Percentiles rank a stretch among this genome's conserved stretches.
These are phyloP conservation scores for Cheilosia variabilis DNA, from an alignment of 2,888 invertebrate genomes.

Conservation along the genomic window DNA sequence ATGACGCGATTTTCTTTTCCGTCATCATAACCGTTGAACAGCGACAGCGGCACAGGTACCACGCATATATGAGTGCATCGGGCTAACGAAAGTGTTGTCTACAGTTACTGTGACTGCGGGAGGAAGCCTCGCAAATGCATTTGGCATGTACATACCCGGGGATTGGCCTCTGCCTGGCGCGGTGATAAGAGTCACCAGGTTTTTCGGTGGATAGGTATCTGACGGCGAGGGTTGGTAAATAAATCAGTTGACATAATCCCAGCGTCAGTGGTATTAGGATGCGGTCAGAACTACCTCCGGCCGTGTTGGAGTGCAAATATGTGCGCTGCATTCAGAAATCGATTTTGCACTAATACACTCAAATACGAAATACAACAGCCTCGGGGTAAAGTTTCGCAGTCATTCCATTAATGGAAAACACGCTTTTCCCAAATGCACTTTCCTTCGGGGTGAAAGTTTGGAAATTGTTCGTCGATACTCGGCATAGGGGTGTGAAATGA, in stretches of 20 bases:
- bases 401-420: constrained; percentile 71
- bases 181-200: constrained; percentile 72
- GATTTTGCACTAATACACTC: constrained; percentile 30
- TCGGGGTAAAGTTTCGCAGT: constrained; percentile 61
- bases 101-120: constrained; percentile 26
- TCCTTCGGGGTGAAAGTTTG: constrained; percentile 58
- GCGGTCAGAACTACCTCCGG: constrained; percentile 66
- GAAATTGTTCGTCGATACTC: constrained; percentile 34
- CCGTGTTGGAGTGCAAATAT: not conserved
- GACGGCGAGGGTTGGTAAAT: constrained; percentile 52
- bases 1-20: constrained; percentile 35
- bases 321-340: constrained; percentile 42
- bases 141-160: constrained; percentile 47
- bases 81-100: constrained; percentile 57
- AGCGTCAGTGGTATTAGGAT: constrained; percentile 72
- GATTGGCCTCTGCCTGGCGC: constrained; percentile 56
- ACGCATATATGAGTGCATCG: constrained; percentile 31
- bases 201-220: constrained; percentile 46
- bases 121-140: constrained; percentile 67
- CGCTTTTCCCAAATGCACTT: constrained; percentile 49
- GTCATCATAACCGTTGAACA: constrained; percentile 44
- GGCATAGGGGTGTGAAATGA: constrained; percentile 26
- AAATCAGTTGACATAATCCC: constrained; percentile 75
- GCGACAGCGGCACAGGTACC: not conserved
- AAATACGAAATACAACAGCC: not conserved